Base-by-base conservation (phyloP, 2,888 invertebrate species). In the Pristionchus exspectatus region DNA sequence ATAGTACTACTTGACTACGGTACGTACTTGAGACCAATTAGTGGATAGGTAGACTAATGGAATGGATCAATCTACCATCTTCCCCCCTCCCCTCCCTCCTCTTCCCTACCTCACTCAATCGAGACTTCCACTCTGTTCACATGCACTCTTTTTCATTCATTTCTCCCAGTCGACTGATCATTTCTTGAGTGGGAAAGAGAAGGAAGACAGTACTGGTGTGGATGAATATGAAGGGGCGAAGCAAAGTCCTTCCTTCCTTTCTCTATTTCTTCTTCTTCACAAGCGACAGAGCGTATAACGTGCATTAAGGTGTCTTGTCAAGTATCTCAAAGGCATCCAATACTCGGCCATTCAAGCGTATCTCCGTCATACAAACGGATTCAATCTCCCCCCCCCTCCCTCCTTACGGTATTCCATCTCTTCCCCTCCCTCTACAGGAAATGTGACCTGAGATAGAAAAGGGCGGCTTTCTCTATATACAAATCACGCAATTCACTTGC, bases 291-390 rank as follows among this genome's bases (percentile, higher is more conserved):
- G 87, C 87, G 87, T 88, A 44, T 56, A 88, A 72, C 74, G 24
- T 88, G 74, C 87, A 88, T 88, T 88, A 88, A 88, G 74, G 87
- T 74, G 87, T 54, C 87, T 87, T 87, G 87, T 87, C 87, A 69
- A 69, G 69, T 87, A 44, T 85, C 87, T 87, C 87, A 87, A 87
- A 85, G 84, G 66, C 87, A 87, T 69, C 87, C 66, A 87, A 87
- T 87, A 87, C 66, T 87, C 87, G 87, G 1, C 30, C 69, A 87
- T 16, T 69, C 69, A 87, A 69, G 66, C 87, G 69, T 87, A 38
- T 56, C 56, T 56, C 59, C 59, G 59, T 59, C 84, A 50, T 50
- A 59, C 59, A 85, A 85, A 85, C 84, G 84, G 84, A 85, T 85
- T 85, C 59, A 85, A 85, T 85, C 59, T 83, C 74, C 44, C 44